Percentiles rank a stretch among this genome's conserved stretches.
These are phyloP conservation scores for Acrossocheilus fasciatus DNA, from an alignment of 2,797 vertebrate species.

Conservation along the genomic window DNA sequence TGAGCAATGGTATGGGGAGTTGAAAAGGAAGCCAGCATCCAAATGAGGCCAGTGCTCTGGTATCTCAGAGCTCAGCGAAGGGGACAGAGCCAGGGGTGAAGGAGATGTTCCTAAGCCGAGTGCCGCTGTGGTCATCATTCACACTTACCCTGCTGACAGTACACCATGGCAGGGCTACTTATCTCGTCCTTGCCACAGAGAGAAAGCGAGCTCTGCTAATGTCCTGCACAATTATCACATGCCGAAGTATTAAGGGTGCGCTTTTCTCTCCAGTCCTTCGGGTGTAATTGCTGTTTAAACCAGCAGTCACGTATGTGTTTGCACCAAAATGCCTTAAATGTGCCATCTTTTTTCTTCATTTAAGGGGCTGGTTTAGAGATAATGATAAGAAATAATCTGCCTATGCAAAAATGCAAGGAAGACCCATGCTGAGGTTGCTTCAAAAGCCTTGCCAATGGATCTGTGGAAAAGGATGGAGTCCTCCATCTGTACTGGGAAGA, in stretches of 20 bases:
- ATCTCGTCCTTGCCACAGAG: constrained; percentile 57
- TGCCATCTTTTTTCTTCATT: not conserved
- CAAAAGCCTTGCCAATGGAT: constrained; percentile 28
- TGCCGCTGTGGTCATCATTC: constrained; percentile 64
- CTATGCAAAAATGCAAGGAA: constrained; percentile 22
- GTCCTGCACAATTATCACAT: constrained; percentile 58
- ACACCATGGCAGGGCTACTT: constrained; percentile 63
- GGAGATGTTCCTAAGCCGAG: constrained; percentile 62
- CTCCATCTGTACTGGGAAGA: constrained; percentile 26
- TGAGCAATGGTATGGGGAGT: constrained; percentile 29
- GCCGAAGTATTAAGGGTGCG: constrained; percentile 49
- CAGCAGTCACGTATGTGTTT: constrained; percentile 28
- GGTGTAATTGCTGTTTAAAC: constrained; percentile 8
- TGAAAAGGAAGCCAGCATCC: constrained; percentile 43
- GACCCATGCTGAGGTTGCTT: constrained; percentile 29
- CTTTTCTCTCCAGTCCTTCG: constrained; percentile 32
- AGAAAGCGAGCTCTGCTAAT: constrained; percentile 49
- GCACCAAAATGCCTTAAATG: not conserved
- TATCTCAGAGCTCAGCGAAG: constrained; percentile 52
- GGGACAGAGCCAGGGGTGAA: constrained; percentile 63
- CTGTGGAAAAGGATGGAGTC: constrained; percentile 25
- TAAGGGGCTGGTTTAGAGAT: not conserved
- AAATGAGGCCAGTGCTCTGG: constrained; percentile 59
- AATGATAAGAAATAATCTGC: constrained; percentile 20
- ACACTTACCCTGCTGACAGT: constrained; percentile 67